These are phyloP conservation scores for Neolamprologus longior DNA, from an alignment of 2,113 vertebrate genomes.

Conservation along the genomic window DNA sequence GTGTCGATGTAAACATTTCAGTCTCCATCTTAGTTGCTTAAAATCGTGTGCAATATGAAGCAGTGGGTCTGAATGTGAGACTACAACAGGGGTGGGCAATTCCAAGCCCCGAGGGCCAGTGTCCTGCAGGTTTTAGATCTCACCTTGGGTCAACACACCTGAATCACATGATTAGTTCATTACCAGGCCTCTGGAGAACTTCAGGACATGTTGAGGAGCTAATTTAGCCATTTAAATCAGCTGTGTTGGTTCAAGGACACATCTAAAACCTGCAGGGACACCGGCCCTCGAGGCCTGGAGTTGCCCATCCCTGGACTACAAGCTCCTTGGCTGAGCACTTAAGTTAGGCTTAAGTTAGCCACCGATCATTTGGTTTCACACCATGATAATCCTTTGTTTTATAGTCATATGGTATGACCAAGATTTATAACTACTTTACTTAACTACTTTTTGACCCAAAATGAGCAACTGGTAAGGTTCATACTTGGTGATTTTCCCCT, in stretches of 20 bases:
- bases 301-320: background rate
- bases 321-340: background rate
- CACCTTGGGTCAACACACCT: too few species aligned
- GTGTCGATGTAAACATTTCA: background rate
- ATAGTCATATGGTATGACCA: background rate
- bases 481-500: background rate
- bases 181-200: too few species aligned
- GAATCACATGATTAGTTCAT: too few species aligned
- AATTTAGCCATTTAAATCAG: too few species aligned
- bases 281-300: too few species aligned
- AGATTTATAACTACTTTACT: background rate
- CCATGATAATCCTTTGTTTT: background rate
- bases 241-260: too few species aligned
- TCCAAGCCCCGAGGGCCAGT: too few species aligned
- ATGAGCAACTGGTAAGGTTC: background rate
- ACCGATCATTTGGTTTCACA: background rate
- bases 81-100: background rate
- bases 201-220: too few species aligned
- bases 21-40: background rate
- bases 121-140: too few species aligned
- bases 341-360: background rate
- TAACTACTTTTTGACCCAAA: background rate
- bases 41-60: background rate
- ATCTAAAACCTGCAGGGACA: too few species aligned
- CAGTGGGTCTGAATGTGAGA: background rate